Evolutionary conservation across 53 echinoderm and acorn worm species (phyloP).

Genomic region (Glandiceps talaboti): DNA sequence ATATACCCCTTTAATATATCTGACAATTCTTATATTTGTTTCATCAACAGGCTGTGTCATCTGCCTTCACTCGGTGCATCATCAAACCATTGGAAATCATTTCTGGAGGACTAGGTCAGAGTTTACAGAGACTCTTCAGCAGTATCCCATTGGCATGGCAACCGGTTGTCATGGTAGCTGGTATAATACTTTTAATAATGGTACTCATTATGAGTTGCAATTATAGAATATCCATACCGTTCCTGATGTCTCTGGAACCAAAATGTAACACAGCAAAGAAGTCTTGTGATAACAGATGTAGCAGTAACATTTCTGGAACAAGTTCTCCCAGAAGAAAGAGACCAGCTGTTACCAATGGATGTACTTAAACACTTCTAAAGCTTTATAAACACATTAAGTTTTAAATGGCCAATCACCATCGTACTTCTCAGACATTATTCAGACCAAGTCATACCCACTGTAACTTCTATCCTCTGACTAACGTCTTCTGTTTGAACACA

Average conservation of each 20-base stretch:
- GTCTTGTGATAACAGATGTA: neutral
- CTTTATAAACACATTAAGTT: no score
- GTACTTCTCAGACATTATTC: no score
- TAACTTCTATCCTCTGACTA: no score
- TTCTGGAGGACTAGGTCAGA: neutral
- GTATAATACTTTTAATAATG: neutral
- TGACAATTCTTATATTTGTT: no score
- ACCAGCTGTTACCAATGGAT: neutral
- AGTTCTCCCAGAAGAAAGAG: neutral
- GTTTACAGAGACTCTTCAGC: neutral
- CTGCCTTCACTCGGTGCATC: neutral
- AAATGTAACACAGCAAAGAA: neutral
- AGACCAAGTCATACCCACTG: no score
- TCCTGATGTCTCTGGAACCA: neutral
- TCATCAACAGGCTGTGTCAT: neutral
- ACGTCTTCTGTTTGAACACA: no score
- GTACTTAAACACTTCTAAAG: no score
- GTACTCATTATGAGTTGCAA: neutral
- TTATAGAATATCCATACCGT: neutral
- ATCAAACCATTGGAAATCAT: neutral
- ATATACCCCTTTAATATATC: no score
- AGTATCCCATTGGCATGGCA: neutral
- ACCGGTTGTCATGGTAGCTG: neutral
- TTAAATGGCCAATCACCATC: no score
- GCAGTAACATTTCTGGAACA: neutral